A percentile compares a stretch with the other conserved stretches of the same genome.
Conservation (phyloP, 2,113 vertebrate genomes). For the Lasiurus borealis region DNA sequence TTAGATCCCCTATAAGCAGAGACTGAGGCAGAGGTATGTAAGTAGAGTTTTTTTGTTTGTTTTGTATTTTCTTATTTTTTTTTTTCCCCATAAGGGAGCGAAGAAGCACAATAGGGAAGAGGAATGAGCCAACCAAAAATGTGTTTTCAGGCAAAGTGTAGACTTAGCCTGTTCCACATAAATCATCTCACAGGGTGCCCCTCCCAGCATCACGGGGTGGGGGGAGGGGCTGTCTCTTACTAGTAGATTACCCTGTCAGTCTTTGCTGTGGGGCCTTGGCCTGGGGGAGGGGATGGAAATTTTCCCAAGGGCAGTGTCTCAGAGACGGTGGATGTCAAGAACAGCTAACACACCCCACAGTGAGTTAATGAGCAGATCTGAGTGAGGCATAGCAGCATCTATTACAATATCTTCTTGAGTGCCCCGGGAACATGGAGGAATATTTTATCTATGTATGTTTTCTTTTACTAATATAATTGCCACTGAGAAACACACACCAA, state of each 20-base stretch:
- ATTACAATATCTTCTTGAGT: not conserved
- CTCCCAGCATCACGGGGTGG: fast-evolving
- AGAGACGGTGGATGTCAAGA: not conserved
- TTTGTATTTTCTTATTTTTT: not conserved
- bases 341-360: not conserved
- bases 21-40: not conserved
- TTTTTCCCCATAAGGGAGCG: not conserved
- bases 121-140: not conserved
- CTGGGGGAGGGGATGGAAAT: not conserved
- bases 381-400: too few relatives aligned
- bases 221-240: too few relatives aligned
- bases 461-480: not conserved
- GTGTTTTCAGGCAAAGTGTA: not conserved
- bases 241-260: too few relatives aligned
- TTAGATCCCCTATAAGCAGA: not conserved
- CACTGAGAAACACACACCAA: not conserved
- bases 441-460: not conserved
- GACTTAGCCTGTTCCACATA: not conserved
- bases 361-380: not conserved
- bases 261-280: not conserved
- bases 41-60: not conserved
- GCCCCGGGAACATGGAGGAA: not conserved
- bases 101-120: not conserved
- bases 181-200: not conserved
- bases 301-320: not conserved